A percentile compares a stretch with the other conserved stretches of the same genome.
These are phyloP conservation scores for Sebastes taczanowskii DNA, from an alignment of 2,797 vertebrate species.

Conservation along the genomic window DNA sequence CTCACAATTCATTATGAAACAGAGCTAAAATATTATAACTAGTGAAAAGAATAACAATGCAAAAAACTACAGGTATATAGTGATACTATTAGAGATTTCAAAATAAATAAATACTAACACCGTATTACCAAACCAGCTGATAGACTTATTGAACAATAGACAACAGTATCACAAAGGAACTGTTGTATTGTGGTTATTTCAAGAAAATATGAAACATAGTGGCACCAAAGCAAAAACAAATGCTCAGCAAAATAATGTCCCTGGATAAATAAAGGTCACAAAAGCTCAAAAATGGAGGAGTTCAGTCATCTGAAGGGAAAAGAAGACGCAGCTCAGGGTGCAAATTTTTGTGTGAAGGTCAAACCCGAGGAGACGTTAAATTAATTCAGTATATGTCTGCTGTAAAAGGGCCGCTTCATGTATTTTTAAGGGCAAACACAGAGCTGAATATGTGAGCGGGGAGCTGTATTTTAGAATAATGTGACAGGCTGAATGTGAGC, in stretches of 20 bases:
- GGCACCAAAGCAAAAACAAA: not conserved
- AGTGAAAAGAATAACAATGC: not conserved
- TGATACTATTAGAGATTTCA: not conserved
- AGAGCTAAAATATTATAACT: not conserved
- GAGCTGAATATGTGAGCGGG: constrained; percentile 23
- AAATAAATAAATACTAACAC: not conserved
- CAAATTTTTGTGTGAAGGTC: constrained; percentile 58
- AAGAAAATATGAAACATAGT: not conserved
- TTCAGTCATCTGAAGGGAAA: constrained; percentile 12
- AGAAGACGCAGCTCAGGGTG: constrained; percentile 21
- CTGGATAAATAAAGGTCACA: constrained; percentile 23
- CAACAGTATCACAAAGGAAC: not conserved
- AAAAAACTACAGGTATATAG: not conserved
- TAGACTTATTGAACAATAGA: not conserved
- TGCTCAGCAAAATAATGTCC: not conserved
- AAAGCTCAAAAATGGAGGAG: not conserved
- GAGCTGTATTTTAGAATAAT: constrained; percentile 61
- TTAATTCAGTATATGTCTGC: constrained; percentile 44
- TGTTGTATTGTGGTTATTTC: not conserved
- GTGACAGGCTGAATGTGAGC: constrained; percentile 54
- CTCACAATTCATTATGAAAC: not conserved
- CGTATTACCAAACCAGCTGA: not conserved
- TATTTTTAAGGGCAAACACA: constrained; percentile 64
- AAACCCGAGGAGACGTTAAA: constrained; percentile 50
- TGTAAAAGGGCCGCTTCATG: constrained; percentile 50